These are phyloP conservation scores for Tricholauxania praeusta DNA, from an alignment of 2,888 invertebrate species.

Conservation along the genomic window DNA sequence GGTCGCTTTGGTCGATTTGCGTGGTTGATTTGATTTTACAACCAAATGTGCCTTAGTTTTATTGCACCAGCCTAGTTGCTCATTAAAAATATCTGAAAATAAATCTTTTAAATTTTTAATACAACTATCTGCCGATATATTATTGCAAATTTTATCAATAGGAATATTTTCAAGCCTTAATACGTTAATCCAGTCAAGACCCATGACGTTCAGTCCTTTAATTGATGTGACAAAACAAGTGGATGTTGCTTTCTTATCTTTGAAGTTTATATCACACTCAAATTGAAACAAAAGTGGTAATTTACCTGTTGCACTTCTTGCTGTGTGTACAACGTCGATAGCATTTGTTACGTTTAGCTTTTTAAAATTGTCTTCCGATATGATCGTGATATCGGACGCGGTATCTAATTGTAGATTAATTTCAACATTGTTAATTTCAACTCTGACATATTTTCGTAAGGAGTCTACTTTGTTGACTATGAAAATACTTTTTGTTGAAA, in stretches of 20 bases:
- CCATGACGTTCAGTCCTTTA: constrained; percentile 26
- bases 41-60: constrained; percentile 44
- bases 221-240: constrained; percentile 39
- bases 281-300: constrained; percentile 43
- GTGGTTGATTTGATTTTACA: constrained; percentile 41
- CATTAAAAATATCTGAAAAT: constrained; percentile 43
- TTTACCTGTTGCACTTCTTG: constrained; percentile 44
- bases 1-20: constrained; percentile 45
- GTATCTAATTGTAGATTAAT: constrained; percentile 42
- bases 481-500: constrained; percentile 32
- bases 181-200: constrained; percentile 37
- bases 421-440: constrained; percentile 40
- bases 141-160: constrained; percentile 27
- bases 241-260: constrained; percentile 6
- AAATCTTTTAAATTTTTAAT: constrained; percentile 31
- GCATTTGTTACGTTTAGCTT: constrained; percentile 28
- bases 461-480: constrained; percentile 37
- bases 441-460: constrained; percentile 43
- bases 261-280: constrained; percentile 37
- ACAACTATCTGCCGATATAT: background rate
- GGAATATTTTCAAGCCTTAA: constrained; percentile 39
- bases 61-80: constrained; percentile 36
- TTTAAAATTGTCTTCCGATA: constrained; percentile 42
- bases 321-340: constrained; percentile 26
- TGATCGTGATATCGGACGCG: constrained; percentile 44